Percentiles rank a stretch among this genome's conserved stretches.
Evolutionary conservation across 2,797 vertebrate species (phyloP).

Genomic region (Cuniculus paca): DNA sequence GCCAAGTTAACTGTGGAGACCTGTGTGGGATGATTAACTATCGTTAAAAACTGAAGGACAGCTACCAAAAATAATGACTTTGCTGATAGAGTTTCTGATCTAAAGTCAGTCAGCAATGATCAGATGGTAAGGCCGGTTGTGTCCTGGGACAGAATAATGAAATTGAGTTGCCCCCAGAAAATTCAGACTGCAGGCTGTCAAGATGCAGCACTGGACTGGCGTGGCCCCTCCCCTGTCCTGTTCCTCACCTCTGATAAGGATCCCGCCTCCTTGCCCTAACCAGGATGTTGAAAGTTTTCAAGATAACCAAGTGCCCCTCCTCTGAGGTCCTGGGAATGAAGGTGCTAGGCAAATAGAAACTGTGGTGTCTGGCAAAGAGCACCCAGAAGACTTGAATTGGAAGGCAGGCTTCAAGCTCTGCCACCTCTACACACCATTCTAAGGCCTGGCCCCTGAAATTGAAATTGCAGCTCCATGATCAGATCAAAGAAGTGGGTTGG

Average conservation of each 20-base stretch:
- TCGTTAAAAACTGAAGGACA: neutral
- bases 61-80: constrained; percentile 44
- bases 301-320: constrained; percentile 71
- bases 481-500: neutral
- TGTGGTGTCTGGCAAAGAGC: neutral
- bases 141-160: neutral
- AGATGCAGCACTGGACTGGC: neutral
- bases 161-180: constrained; percentile 11
- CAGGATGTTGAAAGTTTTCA: constrained; percentile 66
- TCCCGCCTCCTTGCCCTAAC: constrained; percentile 63
- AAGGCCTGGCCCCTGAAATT: neutral
- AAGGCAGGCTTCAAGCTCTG: neutral
- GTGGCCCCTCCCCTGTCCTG: neutral
- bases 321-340: constrained; percentile 71
- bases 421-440: neutral
- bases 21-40: constrained; percentile 23
- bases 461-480: neutral
- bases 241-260: constrained; percentile 71
- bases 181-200: neutral
- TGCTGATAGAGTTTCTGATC: neutral
- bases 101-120: constrained; percentile 40
- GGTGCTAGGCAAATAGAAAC: constrained; percentile 47
- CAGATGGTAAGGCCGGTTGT: neutral
- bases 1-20: constrained; percentile 48
- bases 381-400: constrained; percentile 24